Evolutionary conservation across 2,888 invertebrate species (phyloP).

Genomic region (Strigamia transsilvanica): DNA sequence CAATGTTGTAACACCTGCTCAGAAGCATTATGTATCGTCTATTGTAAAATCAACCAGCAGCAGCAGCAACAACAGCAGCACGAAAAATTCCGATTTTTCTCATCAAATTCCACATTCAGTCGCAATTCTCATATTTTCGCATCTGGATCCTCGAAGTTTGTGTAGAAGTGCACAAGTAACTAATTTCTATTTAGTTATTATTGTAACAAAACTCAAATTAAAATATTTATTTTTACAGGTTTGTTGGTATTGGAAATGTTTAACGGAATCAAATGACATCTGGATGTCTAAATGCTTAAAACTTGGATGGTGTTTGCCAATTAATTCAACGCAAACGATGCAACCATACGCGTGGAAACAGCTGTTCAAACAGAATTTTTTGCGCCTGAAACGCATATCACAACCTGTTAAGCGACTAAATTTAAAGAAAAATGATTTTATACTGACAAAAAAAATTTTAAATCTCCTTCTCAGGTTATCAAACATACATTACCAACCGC

Average conservation of each 20-base stretch:
- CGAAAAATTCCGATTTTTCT: conserved; percentile 8
- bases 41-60: neutral
- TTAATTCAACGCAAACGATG: neutral
- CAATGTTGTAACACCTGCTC: neutral
- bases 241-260: conserved; percentile 51
- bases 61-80: neutral
- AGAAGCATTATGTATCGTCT: neutral
- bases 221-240: conserved; percentile 31
- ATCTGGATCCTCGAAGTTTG: conserved; percentile 50
- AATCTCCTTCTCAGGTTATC: neutral
- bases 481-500: conserved; percentile 27
- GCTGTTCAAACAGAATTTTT: conserved; percentile 28
- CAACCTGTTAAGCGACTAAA: conserved; percentile 18
- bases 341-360: conserved; percentile 22
- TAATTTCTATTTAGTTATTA: neutral
- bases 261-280: conserved; percentile 23
- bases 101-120: conserved; percentile 39
- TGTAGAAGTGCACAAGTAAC: conserved; percentile 42
- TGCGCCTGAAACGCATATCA: neutral
- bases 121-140: conserved; percentile 27
- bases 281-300: conserved; percentile 49
- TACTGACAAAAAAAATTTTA: neutral
- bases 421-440: neutral
- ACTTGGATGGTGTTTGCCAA: conserved; percentile 44
- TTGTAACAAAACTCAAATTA: neutral